These are phyloP conservation scores for Polyommatus iphigenia DNA, from an alignment of 2,888 invertebrate genomes.

Conservation along the genomic window DNA sequence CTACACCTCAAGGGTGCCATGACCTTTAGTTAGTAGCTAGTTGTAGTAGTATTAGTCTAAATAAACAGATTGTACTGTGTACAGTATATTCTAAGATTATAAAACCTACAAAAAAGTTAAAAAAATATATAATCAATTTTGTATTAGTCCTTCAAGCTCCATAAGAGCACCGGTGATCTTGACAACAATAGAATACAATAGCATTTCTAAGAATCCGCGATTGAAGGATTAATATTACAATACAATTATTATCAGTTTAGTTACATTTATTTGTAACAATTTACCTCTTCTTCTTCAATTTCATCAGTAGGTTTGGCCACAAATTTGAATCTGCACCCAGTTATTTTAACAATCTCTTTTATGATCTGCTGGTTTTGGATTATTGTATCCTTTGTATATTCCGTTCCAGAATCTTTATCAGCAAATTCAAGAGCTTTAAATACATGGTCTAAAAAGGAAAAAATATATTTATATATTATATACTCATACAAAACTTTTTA, in stretches of 20 bases:
- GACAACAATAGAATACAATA: too few species aligned
- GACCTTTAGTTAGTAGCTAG: too few species aligned
- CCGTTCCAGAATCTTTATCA: conserved; percentile 75
- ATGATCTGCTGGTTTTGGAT: conserved; percentile 84
- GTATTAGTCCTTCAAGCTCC: too few species aligned
- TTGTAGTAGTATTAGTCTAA: too few species aligned
- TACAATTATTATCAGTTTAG: conserved; percentile 2
- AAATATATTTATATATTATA: not conserved
- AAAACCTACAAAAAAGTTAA: too few species aligned
- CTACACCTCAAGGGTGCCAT: too few species aligned
- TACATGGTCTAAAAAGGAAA: conserved; percentile 80
- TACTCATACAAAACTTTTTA: not conserved
- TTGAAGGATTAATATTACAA: not conserved
- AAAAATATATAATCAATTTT: too few species aligned
- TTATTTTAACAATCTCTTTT: conserved; percentile 84
- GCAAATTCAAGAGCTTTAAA: conserved; percentile 85
- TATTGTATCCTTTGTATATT: conserved; percentile 75
- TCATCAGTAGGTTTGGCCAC: conserved; percentile 74
- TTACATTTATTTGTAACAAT: too few species aligned
- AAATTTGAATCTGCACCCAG: conserved; percentile 82
- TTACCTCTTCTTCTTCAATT: conserved; percentile 59
- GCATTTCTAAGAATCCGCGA: too few species aligned
- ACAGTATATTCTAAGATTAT: too few species aligned
- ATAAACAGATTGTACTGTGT: too few species aligned
- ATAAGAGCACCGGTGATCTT: too few species aligned